phyloP scores from a whole-genome alignment of 2,888 invertebrate species.

The Drosophila maculinotata region DNA sequence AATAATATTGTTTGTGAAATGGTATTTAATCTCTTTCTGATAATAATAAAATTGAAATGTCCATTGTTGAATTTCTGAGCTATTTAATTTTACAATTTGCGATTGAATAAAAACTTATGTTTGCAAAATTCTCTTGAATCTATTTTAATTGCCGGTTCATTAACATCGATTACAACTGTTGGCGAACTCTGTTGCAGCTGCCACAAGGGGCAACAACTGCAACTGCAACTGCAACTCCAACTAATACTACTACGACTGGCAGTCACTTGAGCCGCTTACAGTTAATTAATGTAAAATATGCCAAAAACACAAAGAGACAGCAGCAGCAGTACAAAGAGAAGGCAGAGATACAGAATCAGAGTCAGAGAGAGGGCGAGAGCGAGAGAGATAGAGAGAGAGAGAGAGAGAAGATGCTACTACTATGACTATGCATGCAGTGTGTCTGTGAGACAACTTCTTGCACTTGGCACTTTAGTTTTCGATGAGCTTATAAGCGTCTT shows the following conservation, averaged over 20 bases:
- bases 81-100: too few relatives aligned
- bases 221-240: too few relatives aligned
- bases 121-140: too few relatives aligned
- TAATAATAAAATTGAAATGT: too few relatives aligned
- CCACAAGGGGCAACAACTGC: too few relatives aligned
- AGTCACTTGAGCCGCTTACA: slow-evolving; percentile 29
- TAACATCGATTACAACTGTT: slow-evolving; percentile 9
- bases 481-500: slow-evolving; percentile 75
- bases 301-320: slow-evolving; percentile 25
- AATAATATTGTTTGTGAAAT: too few relatives aligned
- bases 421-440: background rate
- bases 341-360: background rate
- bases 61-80: too few relatives aligned
- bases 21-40: too few relatives aligned
- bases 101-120: slow-evolving; percentile 10
- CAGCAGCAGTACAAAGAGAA: background rate
- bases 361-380: background rate
- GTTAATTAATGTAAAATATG: slow-evolving; percentile 65
- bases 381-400: background rate
- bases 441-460: slow-evolving; percentile 29
- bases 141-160: slow-evolving; percentile 15
- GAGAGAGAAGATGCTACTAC: slow-evolving; percentile 1
- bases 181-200: background rate
- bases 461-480: slow-evolving; percentile 65
- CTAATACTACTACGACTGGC: slow-evolving; percentile 1